Evolutionary conservation across 2,888 invertebrate genomes (phyloP).

Genomic region (Netelia virgata): DNA sequence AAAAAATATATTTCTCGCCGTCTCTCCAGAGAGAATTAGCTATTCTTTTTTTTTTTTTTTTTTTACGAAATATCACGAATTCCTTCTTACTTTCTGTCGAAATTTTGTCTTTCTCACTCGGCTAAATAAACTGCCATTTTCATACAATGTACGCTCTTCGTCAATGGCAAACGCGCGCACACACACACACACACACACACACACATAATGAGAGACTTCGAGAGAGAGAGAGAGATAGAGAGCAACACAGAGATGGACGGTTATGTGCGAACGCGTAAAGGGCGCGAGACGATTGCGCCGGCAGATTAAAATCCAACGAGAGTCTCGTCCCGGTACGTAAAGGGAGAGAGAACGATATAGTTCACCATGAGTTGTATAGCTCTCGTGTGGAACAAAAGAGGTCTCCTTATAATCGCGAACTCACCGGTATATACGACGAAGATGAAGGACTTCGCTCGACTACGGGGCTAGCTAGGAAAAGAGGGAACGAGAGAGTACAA

Average conservation of each 20-base stretch:
- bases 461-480: slow-evolving; percentile 59
- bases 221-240: too few species aligned
- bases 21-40: too few species aligned
- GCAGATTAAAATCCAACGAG: slow-evolving; percentile 67
- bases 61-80: too few species aligned
- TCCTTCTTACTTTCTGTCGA: background rate
- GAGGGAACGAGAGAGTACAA: slow-evolving; percentile 39
- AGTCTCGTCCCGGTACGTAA: slow-evolving; percentile 19
- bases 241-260: background rate
- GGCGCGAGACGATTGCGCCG: slow-evolving; percentile 60
- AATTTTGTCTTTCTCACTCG: background rate
- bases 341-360: slow-evolving; percentile 43
- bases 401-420: slow-evolving; percentile 74
- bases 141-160: background rate
- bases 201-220: background rate
- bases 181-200: background rate
- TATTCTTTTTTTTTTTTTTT: too few species aligned
- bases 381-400: slow-evolving; percentile 73
- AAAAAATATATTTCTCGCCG: too few species aligned
- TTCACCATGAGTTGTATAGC: slow-evolving; percentile 20
- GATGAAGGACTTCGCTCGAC: slow-evolving; percentile 72
- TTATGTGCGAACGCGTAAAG: slow-evolving; percentile 47
- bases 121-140: background rate
- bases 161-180: background rate
- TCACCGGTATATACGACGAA: slow-evolving; percentile 64